phyloP scores from a whole-genome alignment of 2,797 vertebrate species.

The Hipposideros larvatus region DNA sequence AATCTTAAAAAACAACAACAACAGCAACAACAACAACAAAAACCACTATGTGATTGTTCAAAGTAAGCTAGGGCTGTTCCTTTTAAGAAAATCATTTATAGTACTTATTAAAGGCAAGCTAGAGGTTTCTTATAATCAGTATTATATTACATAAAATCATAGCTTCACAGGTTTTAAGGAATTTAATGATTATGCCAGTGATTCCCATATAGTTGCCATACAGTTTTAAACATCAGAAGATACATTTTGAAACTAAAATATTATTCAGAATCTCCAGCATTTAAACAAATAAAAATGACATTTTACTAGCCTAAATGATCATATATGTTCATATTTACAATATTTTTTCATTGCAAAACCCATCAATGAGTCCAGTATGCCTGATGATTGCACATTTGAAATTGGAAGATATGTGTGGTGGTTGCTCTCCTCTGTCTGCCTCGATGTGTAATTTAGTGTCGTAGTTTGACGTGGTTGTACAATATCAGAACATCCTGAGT shows the following conservation, averaged over 20 bases:
- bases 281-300: slow-evolving; percentile 36
- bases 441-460: background rate
- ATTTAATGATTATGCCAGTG: slow-evolving; percentile 55
- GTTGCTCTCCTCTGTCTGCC: background rate
- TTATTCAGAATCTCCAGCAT: background rate
- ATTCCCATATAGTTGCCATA: background rate
- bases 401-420: background rate
- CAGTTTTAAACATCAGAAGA: slow-evolving; percentile 50
- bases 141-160: slow-evolving; percentile 17
- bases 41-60: background rate
- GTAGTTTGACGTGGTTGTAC: background rate
- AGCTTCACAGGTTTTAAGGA: background rate
- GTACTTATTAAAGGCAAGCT: background rate
- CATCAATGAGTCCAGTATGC: background rate
- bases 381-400: background rate
- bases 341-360: slow-evolving; percentile 12
- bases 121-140: slow-evolving; percentile 4
- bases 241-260: slow-evolving; percentile 44
- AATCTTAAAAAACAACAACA: no score
- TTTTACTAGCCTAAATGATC: background rate
- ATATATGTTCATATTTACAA: slow-evolving; percentile 8
- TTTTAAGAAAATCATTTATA: slow-evolving; percentile 27
- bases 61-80: background rate
- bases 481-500: background rate
- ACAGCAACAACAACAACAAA: no score